Conservation (phyloP, 2,888 invertebrate genomes). For the Sclerodermus sp. region DNA sequence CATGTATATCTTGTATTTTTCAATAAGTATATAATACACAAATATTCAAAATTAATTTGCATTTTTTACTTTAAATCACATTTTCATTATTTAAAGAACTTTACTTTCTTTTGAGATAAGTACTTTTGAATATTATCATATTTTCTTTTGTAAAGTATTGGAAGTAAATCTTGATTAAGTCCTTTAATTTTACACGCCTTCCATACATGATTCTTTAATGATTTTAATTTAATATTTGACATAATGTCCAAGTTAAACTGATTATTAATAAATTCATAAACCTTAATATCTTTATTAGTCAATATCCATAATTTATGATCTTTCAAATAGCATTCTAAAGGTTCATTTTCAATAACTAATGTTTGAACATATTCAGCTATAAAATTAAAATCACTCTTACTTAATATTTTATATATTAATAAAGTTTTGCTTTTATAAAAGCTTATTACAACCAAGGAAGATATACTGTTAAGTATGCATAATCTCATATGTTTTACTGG, state of each 20-base stretch:
- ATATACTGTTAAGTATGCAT: slow-evolving; percentile 41
- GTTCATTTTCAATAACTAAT: slow-evolving; percentile 57
- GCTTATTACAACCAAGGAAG: slow-evolving; percentile 60
- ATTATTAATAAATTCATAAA: slow-evolving; percentile 53
- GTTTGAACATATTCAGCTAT: slow-evolving; percentile 49
- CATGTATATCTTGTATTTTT: too few species aligned
- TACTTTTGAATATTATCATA: slow-evolving; percentile 82
- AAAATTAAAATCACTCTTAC: slow-evolving; percentile 32
- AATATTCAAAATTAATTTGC: not conserved
- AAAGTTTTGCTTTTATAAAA: slow-evolving; percentile 61
- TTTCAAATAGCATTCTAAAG: slow-evolving; percentile 55
- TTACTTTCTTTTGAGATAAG: slow-evolving; percentile 72
- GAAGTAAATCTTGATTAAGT: slow-evolving; percentile 37
- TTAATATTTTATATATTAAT: slow-evolving; percentile 57
- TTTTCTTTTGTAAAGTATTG: slow-evolving; percentile 72
- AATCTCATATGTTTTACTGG: slow-evolving; percentile 56
- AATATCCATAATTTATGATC: slow-evolving; percentile 53
- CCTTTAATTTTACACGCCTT: slow-evolving; percentile 29
- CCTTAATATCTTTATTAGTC: slow-evolving; percentile 45
- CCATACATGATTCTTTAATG: slow-evolving; percentile 41
- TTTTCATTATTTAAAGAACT: slow-evolving; percentile 48
- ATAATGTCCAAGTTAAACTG: slow-evolving; percentile 42
- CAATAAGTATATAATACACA: not conserved
- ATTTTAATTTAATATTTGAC: slow-evolving; percentile 25
- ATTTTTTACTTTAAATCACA: slow-evolving; percentile 3